These are phyloP conservation scores for Brevipalpus yothersi DNA, from an alignment of 1,140 invertebrate species.

Conservation along the genomic window DNA sequence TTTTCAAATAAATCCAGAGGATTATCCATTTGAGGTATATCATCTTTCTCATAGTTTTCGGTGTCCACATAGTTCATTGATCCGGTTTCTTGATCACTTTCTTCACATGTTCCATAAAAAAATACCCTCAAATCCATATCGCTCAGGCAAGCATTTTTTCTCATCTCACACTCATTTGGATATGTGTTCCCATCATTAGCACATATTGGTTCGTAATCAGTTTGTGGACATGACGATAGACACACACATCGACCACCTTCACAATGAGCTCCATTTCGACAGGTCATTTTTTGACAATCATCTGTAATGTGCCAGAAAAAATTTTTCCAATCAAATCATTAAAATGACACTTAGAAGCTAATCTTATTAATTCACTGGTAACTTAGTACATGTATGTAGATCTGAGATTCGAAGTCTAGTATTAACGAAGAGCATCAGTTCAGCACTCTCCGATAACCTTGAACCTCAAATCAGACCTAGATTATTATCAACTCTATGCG, in stretches of 20 bases:
- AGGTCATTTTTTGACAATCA: conserved; percentile 40
- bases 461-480: neutral
- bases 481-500: no score
- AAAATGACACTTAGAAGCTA: neutral
- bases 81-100: neutral
- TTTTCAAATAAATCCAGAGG: neutral
- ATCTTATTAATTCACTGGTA: no score
- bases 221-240: conserved; percentile 37
- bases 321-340: neutral
- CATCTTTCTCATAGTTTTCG: neutral
- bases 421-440: no score
- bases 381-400: no score
- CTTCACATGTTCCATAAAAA: neutral
- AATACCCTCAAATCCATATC: conserved; percentile 25
- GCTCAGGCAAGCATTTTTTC: conserved; percentile 38
- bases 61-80: neutral
- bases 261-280: conserved; percentile 50
- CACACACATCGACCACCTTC: conserved; percentile 58
- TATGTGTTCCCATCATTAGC: conserved; percentile 58
- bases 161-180: conserved; percentile 36
- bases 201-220: conserved; percentile 35
- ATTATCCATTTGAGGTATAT: neutral
- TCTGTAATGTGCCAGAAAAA: neutral
- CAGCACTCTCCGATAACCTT: no score
- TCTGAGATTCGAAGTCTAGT: no score